Base-by-base conservation (phyloP, 2,797 vertebrate genomes). In the Sphenopsis melanotis region DNA sequence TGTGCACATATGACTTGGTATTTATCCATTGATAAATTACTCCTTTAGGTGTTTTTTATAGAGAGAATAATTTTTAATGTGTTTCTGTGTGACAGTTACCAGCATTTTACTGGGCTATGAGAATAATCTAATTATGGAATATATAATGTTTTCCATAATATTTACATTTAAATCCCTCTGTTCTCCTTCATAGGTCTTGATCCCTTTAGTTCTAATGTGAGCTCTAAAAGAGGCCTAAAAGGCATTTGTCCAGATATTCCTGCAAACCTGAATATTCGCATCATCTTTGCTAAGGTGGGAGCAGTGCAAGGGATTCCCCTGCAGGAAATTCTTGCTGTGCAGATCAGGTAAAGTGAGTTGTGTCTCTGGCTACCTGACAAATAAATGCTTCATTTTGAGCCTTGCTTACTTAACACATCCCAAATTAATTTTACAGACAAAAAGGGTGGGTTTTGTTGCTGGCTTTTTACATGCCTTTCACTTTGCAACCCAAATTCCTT, bases 191-290 rank as follows among this genome's bases (percentile, higher is more conserved):
- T 2, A 98, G 97, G 94, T 44, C 44, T 80, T 11, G 94, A 96
- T 13, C 32, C 83, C 18, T 50, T 86, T n/a, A 64, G 34, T 37
- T 12, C 77, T 12, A 96, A 72, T 46, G 36, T 34, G 6, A 72
- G 89, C n/a, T 41, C 22, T n/a, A 42, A n/a, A n/a, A n/a, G 94
- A 55, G 61, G 44, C 3, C 16, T 77, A 8, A 91, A 64, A 6
- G 97, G 98, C n/a, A 70, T 96, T 75, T 99, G 99, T 93, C 63
- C 37, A 47, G 98, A 97, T 18, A 81, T 99, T 83, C 99, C 98
- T 52, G 97, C 98, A 30, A 98, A 98, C 74, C 97, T 98, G 77
- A 98, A 98, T 21, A 95, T 99, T 92, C 98, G 80, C 22, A 96
- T 99, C 47, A 97, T 98, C 81, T 98, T 97, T 90, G 90, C 98